phyloP scores from a whole-genome alignment of 1,140 invertebrate species.

The Diprion similis region DNA sequence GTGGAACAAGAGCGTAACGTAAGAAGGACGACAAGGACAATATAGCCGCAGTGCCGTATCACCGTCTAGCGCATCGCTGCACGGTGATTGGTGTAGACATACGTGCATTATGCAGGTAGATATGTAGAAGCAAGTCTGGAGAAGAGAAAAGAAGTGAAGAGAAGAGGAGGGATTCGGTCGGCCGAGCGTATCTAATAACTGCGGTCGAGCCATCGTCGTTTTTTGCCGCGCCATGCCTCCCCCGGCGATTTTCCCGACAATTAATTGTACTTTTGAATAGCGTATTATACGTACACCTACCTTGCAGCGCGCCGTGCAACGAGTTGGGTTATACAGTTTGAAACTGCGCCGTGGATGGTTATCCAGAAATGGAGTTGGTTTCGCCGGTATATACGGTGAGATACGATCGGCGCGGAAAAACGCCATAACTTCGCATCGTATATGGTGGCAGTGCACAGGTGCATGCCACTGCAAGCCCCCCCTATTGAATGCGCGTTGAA shows the following conservation, averaged over 20 bases:
- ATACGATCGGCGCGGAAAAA: slow-evolving; percentile 7
- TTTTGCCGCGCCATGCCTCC: not conserved
- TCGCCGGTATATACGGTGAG: slow-evolving; percentile 1
- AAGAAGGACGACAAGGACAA: too few species aligned
- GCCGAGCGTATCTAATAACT: not conserved
- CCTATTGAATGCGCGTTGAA: slow-evolving; percentile 4
- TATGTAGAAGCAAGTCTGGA: too few species aligned
- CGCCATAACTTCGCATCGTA: not conserved
- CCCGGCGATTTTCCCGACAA: not conserved
- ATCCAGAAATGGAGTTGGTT: slow-evolving; percentile 7
- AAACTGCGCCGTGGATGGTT: not conserved
- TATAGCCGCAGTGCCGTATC: too few species aligned
- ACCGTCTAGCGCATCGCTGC: too few species aligned
- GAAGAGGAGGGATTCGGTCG: not conserved
- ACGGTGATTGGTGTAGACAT: too few species aligned
- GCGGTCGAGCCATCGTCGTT: not conserved
- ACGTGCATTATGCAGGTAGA: too few species aligned
- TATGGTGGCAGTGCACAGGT: slow-evolving; percentile 6
- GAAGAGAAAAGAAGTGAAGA: not conserved
- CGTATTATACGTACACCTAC: not conserved
- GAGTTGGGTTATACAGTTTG: not conserved
- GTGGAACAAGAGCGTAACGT: too few species aligned
- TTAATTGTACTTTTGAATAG: not conserved
- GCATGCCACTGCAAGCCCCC: not conserved
- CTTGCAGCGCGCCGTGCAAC: not conserved